A percentile compares a stretch with the other conserved stretches of the same genome.
phyloP scores from a whole-genome alignment of 2,888 invertebrate species.

The Acanthoscelides obtectus region DNA sequence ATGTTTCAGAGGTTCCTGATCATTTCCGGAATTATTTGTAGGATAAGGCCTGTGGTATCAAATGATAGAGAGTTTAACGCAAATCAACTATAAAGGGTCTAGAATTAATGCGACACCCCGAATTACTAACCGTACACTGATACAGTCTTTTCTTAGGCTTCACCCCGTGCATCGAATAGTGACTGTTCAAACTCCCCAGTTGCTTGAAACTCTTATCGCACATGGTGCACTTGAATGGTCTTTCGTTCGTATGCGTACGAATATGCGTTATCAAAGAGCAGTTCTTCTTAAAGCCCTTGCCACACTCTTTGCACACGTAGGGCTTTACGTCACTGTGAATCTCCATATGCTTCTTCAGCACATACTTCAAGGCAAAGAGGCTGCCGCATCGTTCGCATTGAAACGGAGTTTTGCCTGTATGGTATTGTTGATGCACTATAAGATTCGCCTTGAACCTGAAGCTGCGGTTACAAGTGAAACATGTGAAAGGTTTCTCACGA shows the following conservation, averaged over 20 bases:
- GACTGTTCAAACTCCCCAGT: constrained; percentile 28
- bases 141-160: background rate
- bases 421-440: constrained; percentile 35
- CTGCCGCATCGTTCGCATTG: background rate
- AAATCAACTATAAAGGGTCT: no score
- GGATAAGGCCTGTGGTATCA: no score
- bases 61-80: no score
- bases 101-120: no score
- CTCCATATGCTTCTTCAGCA: background rate
- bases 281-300: constrained; percentile 48
- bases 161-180: constrained; percentile 7
- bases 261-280: constrained; percentile 33
- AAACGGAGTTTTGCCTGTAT: constrained; percentile 24
- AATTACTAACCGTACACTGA: background rate
- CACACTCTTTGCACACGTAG: constrained; percentile 48
- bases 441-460: constrained; percentile 36
- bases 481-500: constrained; percentile 35
- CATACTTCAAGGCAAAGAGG: background rate
- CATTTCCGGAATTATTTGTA: no score
- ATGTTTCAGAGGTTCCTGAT: no score
- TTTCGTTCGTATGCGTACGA: constrained; percentile 41
- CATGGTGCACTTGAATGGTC: constrained; percentile 32
- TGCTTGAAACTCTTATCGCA: constrained; percentile 31
- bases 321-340: constrained; percentile 40
- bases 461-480: constrained; percentile 42